Evolutionary conservation across 2,888 invertebrate genomes (phyloP).

Genomic region (Camponotus fellah): DNA sequence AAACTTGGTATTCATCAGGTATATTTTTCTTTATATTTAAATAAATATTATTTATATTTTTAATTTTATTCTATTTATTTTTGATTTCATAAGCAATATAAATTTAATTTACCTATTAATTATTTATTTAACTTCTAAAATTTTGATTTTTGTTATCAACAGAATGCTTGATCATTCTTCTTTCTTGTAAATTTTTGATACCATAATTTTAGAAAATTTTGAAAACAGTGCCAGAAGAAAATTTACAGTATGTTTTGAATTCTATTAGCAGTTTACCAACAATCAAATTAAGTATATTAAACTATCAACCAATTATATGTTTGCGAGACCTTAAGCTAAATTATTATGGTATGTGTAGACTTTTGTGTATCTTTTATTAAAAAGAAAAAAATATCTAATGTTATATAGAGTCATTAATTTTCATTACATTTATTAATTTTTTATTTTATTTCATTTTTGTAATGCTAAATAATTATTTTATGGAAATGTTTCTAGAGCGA

Average conservation of each 20-base stretch:
- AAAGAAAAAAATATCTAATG: background rate
- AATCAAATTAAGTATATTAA: constrained; percentile 88
- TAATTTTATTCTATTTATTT: constrained; percentile 16
- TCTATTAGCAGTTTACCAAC: constrained; percentile 77
- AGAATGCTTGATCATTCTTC: background rate
- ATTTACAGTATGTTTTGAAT: constrained; percentile 68
- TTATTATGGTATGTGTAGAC: constrained; percentile 88
- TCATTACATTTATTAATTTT: background rate
- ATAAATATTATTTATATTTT: constrained; percentile 21
- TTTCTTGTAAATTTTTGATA: constrained; percentile 4
- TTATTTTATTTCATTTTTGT: background rate
- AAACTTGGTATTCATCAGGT: constrained; percentile 94
- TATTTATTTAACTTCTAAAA: background rate
- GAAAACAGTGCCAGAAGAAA: constrained; percentile 85
- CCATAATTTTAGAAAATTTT: constrained; percentile 84
- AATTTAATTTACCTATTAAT: background rate
- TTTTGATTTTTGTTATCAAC: background rate
- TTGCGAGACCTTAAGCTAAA: constrained; percentile 91
- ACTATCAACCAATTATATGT: constrained; percentile 90
- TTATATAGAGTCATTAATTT: background rate
- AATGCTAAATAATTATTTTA: background rate
- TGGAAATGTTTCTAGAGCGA: constrained; percentile 87
- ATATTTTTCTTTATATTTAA: constrained; percentile 72
- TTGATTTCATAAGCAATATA: too few relatives aligned
- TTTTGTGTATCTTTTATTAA: background rate